These are phyloP conservation scores for Calliopsis andreniformis DNA, from an alignment of 1,140 invertebrate species.

Conservation along the genomic window DNA sequence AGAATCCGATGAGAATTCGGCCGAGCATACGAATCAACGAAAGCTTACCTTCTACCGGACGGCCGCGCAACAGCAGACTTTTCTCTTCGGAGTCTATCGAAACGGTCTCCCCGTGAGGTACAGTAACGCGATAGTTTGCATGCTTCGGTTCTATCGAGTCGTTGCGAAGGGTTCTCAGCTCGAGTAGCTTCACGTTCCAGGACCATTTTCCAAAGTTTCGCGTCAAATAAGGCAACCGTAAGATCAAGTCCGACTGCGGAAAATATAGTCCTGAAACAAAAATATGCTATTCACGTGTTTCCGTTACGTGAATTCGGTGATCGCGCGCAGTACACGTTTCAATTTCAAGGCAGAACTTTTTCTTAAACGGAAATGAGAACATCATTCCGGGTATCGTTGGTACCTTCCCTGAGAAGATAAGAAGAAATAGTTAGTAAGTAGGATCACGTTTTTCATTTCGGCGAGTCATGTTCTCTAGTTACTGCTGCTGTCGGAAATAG, in stretches of 20 bases:
- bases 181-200: conserved; percentile 66
- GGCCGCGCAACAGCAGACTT: conserved; percentile 56
- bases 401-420: background rate
- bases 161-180: conserved; percentile 71
- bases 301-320: too few species aligned
- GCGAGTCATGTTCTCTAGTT: background rate
- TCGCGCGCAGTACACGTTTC: too few species aligned
- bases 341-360: too few species aligned
- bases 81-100: conserved; percentile 54
- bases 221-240: conserved; percentile 70
- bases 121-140: conserved; percentile 66
- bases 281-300: conserved; percentile 8
- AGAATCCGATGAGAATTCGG: background rate
- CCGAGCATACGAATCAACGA: background rate
- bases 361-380: too few species aligned
- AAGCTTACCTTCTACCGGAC: conserved; percentile 63
- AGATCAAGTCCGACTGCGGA: conserved; percentile 75
- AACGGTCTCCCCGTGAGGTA: conserved; percentile 52
- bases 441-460: background rate
- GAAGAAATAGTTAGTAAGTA: background rate
- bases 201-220: conserved; percentile 46
- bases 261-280: conserved; percentile 76
- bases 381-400: too few species aligned
- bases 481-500: background rate
- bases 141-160: conserved; percentile 63